Evolutionary conservation across 2,797 vertebrate genomes (phyloP).

Genomic region (Ibycter americanus): DNA sequence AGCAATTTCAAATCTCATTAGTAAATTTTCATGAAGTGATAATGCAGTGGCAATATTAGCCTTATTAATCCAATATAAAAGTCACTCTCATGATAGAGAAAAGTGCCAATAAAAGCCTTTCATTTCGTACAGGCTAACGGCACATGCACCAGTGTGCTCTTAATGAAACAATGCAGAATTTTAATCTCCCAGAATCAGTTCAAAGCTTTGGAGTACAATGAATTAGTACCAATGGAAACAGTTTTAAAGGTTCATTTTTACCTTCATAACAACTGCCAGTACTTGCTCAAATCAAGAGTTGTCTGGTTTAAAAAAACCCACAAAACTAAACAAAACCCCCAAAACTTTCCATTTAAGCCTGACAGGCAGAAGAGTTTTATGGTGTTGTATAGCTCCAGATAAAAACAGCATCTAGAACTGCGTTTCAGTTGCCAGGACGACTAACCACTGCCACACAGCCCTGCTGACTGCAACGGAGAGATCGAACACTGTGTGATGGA

Average conservation of each 20-base stretch:
- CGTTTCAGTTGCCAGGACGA: conserved; percentile 26
- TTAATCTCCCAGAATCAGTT: not conserved
- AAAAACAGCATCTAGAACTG: conserved; percentile 23
- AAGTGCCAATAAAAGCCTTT: conserved; percentile 11
- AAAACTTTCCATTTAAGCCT: not conserved
- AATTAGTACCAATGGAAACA: not conserved
- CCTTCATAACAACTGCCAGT: not conserved
- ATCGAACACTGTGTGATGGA: not conserved
- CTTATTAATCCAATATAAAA: conserved; percentile 51
- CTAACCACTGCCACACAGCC: not conserved
- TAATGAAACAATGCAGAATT: not conserved
- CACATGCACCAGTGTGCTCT: not conserved
- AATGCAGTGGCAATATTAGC: conserved; percentile 31
- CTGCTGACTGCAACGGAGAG: not conserved
- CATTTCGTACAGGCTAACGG: not conserved
- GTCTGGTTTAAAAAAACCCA: not conserved
- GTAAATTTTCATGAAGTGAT: conserved; percentile 36
- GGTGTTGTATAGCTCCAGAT: not conserved
- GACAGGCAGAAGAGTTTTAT: not conserved
- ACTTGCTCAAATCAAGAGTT: not conserved
- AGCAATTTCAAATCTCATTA: conserved; percentile 53
- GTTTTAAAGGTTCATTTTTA: not conserved
- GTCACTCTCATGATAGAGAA: not conserved
- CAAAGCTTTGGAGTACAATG: not conserved
- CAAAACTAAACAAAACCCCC: not conserved